A percentile compares a stretch with the other conserved stretches of the same genome.
These are phyloP conservation scores for Diadegma fenestrale DNA, from an alignment of 2,888 invertebrate species.

Conservation along the genomic window DNA sequence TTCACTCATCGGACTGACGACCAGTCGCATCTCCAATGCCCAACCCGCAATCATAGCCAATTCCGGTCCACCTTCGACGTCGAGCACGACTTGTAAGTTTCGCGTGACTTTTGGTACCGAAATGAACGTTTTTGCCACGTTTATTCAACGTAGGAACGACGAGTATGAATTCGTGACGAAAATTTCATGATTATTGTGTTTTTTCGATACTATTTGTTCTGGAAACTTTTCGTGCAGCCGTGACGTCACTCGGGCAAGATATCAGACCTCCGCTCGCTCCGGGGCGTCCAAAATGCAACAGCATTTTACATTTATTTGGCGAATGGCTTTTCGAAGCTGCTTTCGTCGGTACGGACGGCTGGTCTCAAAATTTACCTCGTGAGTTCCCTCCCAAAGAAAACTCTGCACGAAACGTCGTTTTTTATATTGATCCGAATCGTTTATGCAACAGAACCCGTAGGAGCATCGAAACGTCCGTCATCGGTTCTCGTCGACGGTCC, in stretches of 20 bases:
- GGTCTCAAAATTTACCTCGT: conserved; percentile 87
- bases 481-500: conserved; percentile 89
- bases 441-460: conserved; percentile 78
- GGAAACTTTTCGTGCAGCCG: conserved; percentile 85
- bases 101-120: background rate
- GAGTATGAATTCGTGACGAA: background rate
- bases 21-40: conserved; percentile 89
- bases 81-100: conserved; percentile 88
- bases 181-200: background rate
- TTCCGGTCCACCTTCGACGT: conserved; percentile 89
- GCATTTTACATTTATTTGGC: conserved; percentile 97
- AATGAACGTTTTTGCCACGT: background rate
- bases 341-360: conserved; percentile 92
- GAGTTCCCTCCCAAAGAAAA: conserved; percentile 70
- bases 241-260: conserved; percentile 87
- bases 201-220: background rate
- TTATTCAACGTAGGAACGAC: background rate
- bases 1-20: conserved; percentile 92
- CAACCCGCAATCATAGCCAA: conserved; percentile 89
- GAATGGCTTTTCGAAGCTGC: conserved; percentile 99
- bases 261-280: conserved; percentile 90
- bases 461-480: conserved; percentile 87
- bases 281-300: conserved; percentile 96
- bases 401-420: background rate
- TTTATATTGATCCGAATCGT: background rate